phyloP scores from a whole-genome alignment of 2,888 invertebrate genomes.

The Caenorhabditis sinica region DNA sequence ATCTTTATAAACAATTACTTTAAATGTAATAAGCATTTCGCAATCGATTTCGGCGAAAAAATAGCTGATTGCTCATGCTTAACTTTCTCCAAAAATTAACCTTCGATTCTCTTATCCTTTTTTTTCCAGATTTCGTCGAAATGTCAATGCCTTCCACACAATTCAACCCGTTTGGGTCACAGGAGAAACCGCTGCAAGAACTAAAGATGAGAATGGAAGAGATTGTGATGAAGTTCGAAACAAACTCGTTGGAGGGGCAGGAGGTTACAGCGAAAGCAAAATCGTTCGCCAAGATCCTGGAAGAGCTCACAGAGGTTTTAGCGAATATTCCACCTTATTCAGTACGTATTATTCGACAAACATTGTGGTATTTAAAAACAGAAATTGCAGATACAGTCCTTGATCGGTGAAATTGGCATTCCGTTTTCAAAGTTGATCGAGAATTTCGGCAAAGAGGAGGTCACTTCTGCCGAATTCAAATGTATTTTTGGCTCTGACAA shows the following conservation, averaged over 20 bases:
- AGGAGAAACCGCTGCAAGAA: not conserved
- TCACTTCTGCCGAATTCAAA: not conserved
- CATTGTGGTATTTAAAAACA: not conserved
- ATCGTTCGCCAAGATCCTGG: not conserved
- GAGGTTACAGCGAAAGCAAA: not conserved
- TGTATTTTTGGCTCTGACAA: not conserved
- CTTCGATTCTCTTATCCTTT: not conserved
- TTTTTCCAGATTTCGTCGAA: no score
- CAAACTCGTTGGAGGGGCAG: not conserved
- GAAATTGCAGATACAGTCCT: conserved; percentile 27
- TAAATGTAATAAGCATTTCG: no score
- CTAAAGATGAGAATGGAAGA: not conserved
- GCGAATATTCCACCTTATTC: not conserved
- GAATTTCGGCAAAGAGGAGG: not conserved
- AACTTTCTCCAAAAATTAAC: conserved; percentile 21
- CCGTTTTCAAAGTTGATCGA: conserved; percentile 1
- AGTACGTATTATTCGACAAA: not conserved
- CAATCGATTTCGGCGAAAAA: no score
- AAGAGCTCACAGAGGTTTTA: conserved; percentile 3
- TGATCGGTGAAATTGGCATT: conserved; percentile 10
- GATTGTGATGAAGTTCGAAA: not conserved
- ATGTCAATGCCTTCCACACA: conserved; percentile 22
- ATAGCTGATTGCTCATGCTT: no score
- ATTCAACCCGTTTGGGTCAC: conserved; percentile 37
- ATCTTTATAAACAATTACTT: no score